Evolutionary conservation across 1,140 invertebrate species (phyloP).

Genomic region (Wasmannia auropunctata): DNA sequence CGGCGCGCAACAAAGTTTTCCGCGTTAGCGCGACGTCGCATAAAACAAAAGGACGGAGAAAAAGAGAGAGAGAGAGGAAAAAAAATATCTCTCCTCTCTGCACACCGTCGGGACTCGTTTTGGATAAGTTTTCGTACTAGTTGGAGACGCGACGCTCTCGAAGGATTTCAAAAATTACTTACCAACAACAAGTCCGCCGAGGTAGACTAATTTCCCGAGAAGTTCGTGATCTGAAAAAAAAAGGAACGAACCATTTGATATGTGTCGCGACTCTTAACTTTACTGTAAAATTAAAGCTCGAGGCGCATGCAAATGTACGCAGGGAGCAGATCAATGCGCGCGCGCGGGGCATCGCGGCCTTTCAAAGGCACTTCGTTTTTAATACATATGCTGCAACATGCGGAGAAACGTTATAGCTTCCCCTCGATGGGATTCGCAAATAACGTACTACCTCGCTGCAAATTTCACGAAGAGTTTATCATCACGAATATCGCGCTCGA

Average conservation of each 20-base stretch:
- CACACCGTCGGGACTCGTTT: slow-evolving; percentile 33
- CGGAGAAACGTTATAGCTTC: background rate
- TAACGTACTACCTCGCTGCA: background rate
- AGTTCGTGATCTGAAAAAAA: slow-evolving; percentile 58
- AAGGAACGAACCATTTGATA: background rate
- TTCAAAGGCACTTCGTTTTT: background rate
- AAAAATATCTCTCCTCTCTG: slow-evolving; percentile 20
- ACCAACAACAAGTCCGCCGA: slow-evolving; percentile 50
- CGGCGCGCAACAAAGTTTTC: slow-evolving; percentile 56
- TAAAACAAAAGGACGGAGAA: slow-evolving; percentile 2
- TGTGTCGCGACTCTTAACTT: background rate
- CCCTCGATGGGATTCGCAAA: background rate
- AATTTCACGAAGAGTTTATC: background rate
- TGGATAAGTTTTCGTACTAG: slow-evolving; percentile 53
- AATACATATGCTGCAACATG: background rate
- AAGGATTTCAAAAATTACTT: slow-evolving; percentile 69
- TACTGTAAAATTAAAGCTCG: background rate
- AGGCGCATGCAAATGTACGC: background rate
- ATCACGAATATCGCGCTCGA: background rate
- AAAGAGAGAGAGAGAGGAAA: background rate
- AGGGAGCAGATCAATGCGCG: background rate
- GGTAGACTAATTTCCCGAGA: slow-evolving; percentile 47
- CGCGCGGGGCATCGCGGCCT: background rate
- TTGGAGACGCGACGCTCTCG: slow-evolving; percentile 29
- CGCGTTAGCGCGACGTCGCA: slow-evolving; percentile 31